A percentile compares a stretch with the other conserved stretches of the same genome.
phyloP scores from a whole-genome alignment of 2,888 invertebrate genomes.

The Plemyria rubiginata region DNA sequence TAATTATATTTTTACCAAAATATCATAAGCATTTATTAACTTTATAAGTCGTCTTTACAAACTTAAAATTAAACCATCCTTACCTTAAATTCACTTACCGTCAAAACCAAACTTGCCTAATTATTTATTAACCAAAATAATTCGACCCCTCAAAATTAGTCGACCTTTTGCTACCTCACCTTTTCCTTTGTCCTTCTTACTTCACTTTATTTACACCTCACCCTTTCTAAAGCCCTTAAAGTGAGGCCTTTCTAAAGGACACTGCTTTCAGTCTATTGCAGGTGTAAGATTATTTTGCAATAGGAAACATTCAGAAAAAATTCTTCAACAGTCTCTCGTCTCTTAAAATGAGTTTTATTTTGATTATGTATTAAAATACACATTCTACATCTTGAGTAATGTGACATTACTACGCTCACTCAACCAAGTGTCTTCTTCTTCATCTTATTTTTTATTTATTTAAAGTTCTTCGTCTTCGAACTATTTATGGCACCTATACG shows the following conservation, averaged over 20 bases:
- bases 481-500: too few species aligned
- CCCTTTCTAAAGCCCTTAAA: conserved; percentile 9
- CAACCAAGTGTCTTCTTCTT: too few species aligned
- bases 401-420: too few species aligned
- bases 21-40: too few species aligned
- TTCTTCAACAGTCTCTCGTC: too few species aligned
- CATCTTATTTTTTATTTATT: too few species aligned
- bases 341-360: too few species aligned
- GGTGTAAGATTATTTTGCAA: conserved; percentile 30
- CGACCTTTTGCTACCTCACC: conserved; percentile 41
- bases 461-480: too few species aligned
- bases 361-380: too few species aligned
- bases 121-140: conserved; percentile 53
- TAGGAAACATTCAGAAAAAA: conserved; percentile 37
- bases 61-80: conserved; percentile 25
- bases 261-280: conserved; percentile 35
- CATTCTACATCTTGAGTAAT: too few species aligned
- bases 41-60: neutral
- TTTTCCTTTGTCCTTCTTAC: conserved; percentile 30
- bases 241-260: conserved; percentile 37
- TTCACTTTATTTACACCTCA: conserved; percentile 50
- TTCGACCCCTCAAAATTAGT: conserved; percentile 38
- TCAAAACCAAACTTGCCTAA: conserved; percentile 43
- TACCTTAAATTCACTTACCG: conserved; percentile 29
- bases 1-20: too few species aligned